Evolutionary conservation across 1,140 invertebrate genomes (phyloP).

Genomic region (Meloidogyne exigua): DNA sequence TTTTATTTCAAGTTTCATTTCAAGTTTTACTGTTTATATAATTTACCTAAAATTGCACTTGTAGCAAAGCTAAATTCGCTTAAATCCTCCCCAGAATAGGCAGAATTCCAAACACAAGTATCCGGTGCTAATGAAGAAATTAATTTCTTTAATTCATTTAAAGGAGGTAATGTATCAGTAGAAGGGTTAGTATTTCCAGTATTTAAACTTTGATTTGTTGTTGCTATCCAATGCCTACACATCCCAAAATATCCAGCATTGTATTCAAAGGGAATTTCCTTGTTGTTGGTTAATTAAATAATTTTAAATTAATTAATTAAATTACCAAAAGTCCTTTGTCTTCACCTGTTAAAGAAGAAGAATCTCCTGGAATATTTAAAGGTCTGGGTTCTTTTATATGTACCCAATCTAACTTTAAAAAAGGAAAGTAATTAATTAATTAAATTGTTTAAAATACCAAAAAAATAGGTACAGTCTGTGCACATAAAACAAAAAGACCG

Average conservation of each 20-base stretch:
- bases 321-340: constrained; percentile 30
- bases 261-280: constrained; percentile 38
- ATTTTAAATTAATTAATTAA: neutral
- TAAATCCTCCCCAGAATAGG: constrained; percentile 34
- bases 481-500: constrained; percentile 26
- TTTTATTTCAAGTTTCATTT: no score
- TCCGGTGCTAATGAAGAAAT: constrained; percentile 10
- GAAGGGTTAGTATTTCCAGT: constrained; percentile 6
- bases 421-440: neutral
- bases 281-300: neutral
- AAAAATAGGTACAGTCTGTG: constrained; percentile 39
- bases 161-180: neutral
- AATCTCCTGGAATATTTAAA: constrained; percentile 22
- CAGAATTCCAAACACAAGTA: constrained; percentile 34
- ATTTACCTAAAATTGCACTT: constrained; percentile 31
- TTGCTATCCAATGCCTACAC: constrained; percentile 19
- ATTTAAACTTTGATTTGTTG: constrained; percentile 29
- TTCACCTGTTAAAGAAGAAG: constrained; percentile 2
- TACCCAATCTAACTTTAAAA: constrained; percentile 33
- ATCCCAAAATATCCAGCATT: constrained; percentile 42
- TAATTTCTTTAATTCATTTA: neutral
- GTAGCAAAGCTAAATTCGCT: constrained; percentile 41
- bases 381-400: constrained; percentile 26
- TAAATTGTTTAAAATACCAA: neutral
- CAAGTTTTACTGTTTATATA: no score